phyloP scores from a whole-genome alignment of 2,113 vertebrate genomes.

The Xiphorhynchus elegans region DNA sequence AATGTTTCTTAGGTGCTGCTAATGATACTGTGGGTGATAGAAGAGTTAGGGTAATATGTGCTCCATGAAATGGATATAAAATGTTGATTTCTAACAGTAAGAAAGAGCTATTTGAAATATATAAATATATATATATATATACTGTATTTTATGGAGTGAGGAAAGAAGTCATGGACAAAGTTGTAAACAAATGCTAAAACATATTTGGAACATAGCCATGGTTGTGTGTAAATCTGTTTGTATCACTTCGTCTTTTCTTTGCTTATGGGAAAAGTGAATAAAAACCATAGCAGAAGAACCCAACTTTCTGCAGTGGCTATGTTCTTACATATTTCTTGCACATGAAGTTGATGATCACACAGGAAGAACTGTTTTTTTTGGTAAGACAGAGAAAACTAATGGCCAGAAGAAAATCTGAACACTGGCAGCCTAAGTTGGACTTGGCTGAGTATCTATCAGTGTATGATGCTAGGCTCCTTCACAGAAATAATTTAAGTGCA shows the following conservation, averaged over 20 bases:
- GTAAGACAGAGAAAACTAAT: background rate
- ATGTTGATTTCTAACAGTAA: background rate
- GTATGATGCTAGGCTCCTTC: background rate
- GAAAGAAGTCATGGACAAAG: background rate
- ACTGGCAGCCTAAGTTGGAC: background rate
- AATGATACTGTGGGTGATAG: background rate
- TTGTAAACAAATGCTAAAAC: background rate
- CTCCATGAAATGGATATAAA: rapidly evolving
- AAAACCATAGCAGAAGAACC: background rate
- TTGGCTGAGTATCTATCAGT: background rate
- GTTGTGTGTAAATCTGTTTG: background rate
- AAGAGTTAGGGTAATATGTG: background rate
- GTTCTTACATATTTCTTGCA: background rate
- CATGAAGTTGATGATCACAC: background rate
- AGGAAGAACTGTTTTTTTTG: background rate
- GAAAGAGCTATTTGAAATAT: background rate
- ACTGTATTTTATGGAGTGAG: too few relatives aligned
- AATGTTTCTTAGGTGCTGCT: background rate
- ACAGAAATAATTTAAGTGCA: background rate
- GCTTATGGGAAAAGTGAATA: background rate
- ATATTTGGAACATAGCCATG: rapidly evolving
- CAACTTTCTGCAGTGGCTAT: background rate
- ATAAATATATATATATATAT: too few relatives aligned
- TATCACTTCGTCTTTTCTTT: background rate
- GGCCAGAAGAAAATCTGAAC: background rate